Base-by-base conservation (phyloP, 2,113 vertebrate genomes). In the Leptocoma aspasia region DNA sequence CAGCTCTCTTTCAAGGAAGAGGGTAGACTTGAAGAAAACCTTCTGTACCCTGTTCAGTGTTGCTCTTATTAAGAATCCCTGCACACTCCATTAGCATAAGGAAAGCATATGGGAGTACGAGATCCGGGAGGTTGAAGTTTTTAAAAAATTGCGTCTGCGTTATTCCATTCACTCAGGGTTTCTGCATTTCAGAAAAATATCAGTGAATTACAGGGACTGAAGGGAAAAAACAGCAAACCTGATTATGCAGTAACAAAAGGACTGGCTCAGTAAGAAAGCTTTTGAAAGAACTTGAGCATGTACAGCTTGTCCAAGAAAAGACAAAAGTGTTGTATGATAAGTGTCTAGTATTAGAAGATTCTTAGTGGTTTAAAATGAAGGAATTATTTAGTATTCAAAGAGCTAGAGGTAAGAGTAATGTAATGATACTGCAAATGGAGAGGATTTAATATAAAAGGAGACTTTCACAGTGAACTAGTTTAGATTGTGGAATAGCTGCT, bases 361-460 rank as follows among this genome's bases (percentile, higher is more conserved):
- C 27, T 81, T 72, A 50, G 30, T 52, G 27, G 45, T 71, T 94
- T 89, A 69, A 91, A 91, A 87, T 5, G 45, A 91, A 91, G 68
- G 68, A 83, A 75, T 92, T 91, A 80, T 52, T 94, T 88, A 78
- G 57, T 90, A 86, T 93, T 93, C 68, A 92, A 76, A 96, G 76
- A 92, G 31, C 13, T 49, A 64, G 47, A 93, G 59, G 54, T 86
- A 81, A 60, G 35, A 90, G 35, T 81, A 94, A 63, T 52, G 14
- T 68, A 91, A 84, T 63, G 80, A 73, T 89, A 77, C 53, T 76
- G 37, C 61, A 95, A 86, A 75, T 86, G 52, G 66, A 73, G 49
- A 65, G 63, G 73, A 79, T 91, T 95, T 89, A 84, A 89, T 70
- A 90, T 89, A 72, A 92, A 92, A 94, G 53, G 31, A 90, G 35